These are phyloP conservation scores for Stichodactyla helianthus DNA, from an alignment of 64 coral and sea anemone genomes.

Conservation along the genomic window DNA sequence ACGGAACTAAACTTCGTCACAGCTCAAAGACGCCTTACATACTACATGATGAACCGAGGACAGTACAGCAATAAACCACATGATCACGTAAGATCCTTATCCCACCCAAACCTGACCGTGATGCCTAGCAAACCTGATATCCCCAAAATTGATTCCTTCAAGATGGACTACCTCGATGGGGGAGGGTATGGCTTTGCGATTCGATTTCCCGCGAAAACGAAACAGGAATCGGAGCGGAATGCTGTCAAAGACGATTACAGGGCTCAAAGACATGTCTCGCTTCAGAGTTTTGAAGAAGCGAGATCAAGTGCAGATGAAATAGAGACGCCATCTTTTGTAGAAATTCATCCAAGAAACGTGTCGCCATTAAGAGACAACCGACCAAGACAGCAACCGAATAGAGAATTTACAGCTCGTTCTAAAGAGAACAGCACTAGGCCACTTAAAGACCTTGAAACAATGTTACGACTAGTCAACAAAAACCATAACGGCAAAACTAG, in stretches of 20 bases:
- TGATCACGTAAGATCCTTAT: neutral
- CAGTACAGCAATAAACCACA: neutral
- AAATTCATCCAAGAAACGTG: neutral
- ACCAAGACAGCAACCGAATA: neutral
- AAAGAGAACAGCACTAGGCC: neutral
- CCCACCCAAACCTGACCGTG: constrained; percentile 11
- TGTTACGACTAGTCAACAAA: constrained; percentile 1
- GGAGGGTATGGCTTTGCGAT: constrained; percentile 79
- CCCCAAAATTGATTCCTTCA: constrained; percentile 61
- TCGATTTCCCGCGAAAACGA: constrained; percentile 47
- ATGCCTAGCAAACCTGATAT: neutral
- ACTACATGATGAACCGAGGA: constrained; percentile 61
- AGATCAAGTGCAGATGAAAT: neutral
- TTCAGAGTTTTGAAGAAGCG: constrained; percentile 60
- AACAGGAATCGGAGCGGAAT: neutral
- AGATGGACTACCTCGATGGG: constrained; percentile 56
- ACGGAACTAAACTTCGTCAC: constrained; percentile 78
- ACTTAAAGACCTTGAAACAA: constrained; percentile 11
- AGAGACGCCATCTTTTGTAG: neutral
- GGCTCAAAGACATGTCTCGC: constrained; percentile 5
- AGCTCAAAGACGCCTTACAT: constrained; percentile 66
- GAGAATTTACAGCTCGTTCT: neutral
- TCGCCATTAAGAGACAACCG: neutral
- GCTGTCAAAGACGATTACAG: neutral
- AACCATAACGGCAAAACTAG: neutral